A percentile compares a stretch with the other conserved stretches of the same genome.
These are phyloP conservation scores for Styela clava DNA, from an alignment of 23 tunicate genomes.

Conservation along the genomic window DNA sequence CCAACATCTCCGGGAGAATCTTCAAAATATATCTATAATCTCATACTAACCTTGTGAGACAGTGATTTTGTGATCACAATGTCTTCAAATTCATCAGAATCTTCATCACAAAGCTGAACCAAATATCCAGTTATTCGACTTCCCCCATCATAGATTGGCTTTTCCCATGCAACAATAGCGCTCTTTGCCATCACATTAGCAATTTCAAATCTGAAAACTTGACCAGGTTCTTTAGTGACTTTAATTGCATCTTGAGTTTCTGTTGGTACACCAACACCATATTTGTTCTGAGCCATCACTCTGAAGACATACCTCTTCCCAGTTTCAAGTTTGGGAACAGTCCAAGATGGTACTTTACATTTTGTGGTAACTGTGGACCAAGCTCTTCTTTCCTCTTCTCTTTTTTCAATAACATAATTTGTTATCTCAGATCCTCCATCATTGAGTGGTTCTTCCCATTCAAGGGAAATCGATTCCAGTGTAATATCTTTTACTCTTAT, in stretches of 20 bases:
- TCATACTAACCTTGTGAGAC: slow-evolving; percentile 59
- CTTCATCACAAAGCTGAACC: slow-evolving; percentile 67
- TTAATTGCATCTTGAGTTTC: slow-evolving; percentile 35
- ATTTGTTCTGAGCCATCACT: slow-evolving; percentile 37
- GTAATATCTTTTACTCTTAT: slow-evolving; percentile 24
- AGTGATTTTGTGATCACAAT: slow-evolving; percentile 54
- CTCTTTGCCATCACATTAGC: slow-evolving; percentile 13
- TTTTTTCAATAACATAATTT: slow-evolving; percentile 29
- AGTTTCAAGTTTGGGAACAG: slow-evolving; percentile 31
- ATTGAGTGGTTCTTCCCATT: slow-evolving; percentile 25
- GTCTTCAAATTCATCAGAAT: slow-evolving; percentile 63
- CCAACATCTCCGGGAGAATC: no score
- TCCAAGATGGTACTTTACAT: slow-evolving; percentile 44
- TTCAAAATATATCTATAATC: no score
- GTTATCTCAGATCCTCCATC: slow-evolving; percentile 36
- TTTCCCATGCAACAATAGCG: slow-evolving; percentile 71
- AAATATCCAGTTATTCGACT: slow-evolving; percentile 75
- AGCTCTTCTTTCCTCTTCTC: slow-evolving; percentile 63
- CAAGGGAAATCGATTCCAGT: slow-evolving; percentile 20
- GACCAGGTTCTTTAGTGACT: slow-evolving; percentile 34
- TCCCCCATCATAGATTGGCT: slow-evolving; percentile 85
- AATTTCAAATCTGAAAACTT: slow-evolving; percentile 22
- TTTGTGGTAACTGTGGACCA: slow-evolving; percentile 80
- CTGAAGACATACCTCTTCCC: slow-evolving; percentile 19
- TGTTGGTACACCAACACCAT: slow-evolving; percentile 35